phyloP scores from a whole-genome alignment of 1,140 invertebrate genomes.

The Semibalanus balanoides region DNA sequence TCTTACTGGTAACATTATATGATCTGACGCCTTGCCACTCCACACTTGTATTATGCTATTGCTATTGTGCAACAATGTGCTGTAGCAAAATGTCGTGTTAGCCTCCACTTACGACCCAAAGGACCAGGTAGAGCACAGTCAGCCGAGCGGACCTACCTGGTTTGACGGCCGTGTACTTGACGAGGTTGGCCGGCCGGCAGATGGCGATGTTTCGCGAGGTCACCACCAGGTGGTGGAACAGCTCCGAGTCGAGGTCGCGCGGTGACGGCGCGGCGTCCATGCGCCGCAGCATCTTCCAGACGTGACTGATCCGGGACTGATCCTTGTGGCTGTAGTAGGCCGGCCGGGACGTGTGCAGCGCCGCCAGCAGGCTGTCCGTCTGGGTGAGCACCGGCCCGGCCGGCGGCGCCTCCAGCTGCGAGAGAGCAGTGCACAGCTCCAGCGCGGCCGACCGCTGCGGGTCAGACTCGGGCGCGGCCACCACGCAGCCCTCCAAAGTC shows the following conservation, averaged over 20 bases:
- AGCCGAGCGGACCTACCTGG: slow-evolving; percentile 19
- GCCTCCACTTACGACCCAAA: too few relatives aligned
- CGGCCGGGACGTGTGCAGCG: slow-evolving; percentile 52
- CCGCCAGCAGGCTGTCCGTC: slow-evolving; percentile 53
- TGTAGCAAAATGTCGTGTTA: too few relatives aligned
- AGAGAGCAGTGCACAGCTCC: slow-evolving; percentile 56
- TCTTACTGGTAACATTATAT: too few relatives aligned
- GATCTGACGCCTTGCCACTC: too few relatives aligned
- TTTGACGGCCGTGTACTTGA: slow-evolving; percentile 50
- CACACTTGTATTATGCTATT: too few relatives aligned
- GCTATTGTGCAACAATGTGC: too few relatives aligned
- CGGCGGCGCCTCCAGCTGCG: slow-evolving; percentile 65
- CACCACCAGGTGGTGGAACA: slow-evolving; percentile 71
- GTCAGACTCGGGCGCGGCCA: slow-evolving; percentile 23
- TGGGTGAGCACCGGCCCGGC: slow-evolving; percentile 44
- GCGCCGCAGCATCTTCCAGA: slow-evolving; percentile 48
- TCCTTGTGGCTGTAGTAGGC: slow-evolving; percentile 71
- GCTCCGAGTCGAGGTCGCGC: slow-evolving; percentile 70
- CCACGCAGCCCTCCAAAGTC: slow-evolving; percentile 54
- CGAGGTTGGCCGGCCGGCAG: slow-evolving; percentile 61
- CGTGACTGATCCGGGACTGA: slow-evolving; percentile 27
- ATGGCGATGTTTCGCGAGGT: slow-evolving; percentile 73
- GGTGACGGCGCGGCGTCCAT: slow-evolving; percentile 41
- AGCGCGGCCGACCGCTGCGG: slow-evolving; percentile 42
- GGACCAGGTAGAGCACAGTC: too few relatives aligned